These are phyloP conservation scores for Notoglanidium macrostoma DNA, from an alignment of 2,797 vertebrate genomes.

Conservation along the genomic window DNA sequence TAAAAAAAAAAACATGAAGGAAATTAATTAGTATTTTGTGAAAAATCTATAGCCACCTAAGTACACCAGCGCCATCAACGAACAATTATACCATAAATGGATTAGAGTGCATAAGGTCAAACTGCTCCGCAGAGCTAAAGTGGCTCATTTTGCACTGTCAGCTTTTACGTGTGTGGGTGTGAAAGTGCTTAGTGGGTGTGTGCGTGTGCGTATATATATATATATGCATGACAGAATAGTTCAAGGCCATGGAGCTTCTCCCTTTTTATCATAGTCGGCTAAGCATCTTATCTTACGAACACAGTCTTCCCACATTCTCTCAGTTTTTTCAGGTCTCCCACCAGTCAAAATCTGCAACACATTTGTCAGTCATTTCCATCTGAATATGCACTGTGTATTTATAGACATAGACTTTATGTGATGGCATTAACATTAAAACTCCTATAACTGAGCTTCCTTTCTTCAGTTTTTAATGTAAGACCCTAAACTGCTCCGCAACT, in stretches of 20 bases:
- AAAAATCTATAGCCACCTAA: neutral
- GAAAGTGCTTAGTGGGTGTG: slow-evolving; percentile 21
- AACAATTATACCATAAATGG: slow-evolving; percentile 6
- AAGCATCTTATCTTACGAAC: slow-evolving; percentile 12
- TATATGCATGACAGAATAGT: slow-evolving; percentile 26
- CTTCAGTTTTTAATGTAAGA: neutral
- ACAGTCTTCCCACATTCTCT: neutral
- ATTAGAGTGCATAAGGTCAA: slow-evolving; percentile 7
- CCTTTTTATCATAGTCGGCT: slow-evolving; percentile 17
- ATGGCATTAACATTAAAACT: neutral
- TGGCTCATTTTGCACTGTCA: slow-evolving; percentile 28
- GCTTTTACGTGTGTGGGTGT: slow-evolving; percentile 25
- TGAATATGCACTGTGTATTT: neutral
- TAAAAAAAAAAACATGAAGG: neutral
- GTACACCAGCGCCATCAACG: neutral
- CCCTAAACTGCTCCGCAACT: neutral
- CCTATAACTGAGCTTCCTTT: neutral
- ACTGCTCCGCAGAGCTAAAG: slow-evolving; percentile 1
- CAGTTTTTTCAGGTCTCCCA: neutral
- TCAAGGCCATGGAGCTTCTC: slow-evolving; percentile 35
- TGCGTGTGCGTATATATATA: neutral
- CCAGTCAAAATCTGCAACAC: slow-evolving; percentile 15
- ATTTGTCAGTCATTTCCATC: slow-evolving; percentile 24
- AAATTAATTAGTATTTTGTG: neutral
- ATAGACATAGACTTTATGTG: neutral